phyloP scores from a whole-genome alignment of 2,113 vertebrate species.

The Delphinus delphis region DNA sequence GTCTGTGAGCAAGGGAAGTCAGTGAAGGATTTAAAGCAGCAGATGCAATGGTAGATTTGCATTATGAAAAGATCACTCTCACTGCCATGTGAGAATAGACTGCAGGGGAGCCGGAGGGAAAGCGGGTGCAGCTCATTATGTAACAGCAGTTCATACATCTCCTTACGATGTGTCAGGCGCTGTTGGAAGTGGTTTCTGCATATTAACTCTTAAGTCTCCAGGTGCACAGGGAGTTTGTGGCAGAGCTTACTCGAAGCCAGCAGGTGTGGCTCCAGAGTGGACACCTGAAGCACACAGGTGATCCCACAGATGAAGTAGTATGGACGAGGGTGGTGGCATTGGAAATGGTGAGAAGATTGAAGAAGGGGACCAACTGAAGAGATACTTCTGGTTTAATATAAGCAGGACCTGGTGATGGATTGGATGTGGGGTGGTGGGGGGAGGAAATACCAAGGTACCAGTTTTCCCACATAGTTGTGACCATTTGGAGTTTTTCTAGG shows the following conservation, averaged over 20 bases:
- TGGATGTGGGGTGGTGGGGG: not conserved
- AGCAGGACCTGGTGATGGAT: not conserved
- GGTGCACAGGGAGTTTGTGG: not conserved
- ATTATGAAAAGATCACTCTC: constrained; percentile 59
- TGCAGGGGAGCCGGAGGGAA: constrained; percentile 54
- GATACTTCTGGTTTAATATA: not conserved
- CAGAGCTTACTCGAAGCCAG: not conserved
- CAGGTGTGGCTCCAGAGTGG: not conserved
- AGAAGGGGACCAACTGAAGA: not conserved
- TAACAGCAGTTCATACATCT: constrained; percentile 43
- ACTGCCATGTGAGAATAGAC: constrained; percentile 56
- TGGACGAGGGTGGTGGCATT: not conserved
- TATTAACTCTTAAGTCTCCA: not conserved
- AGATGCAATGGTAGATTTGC: constrained; percentile 59
- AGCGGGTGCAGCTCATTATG: constrained; percentile 39
- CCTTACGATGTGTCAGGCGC: not conserved
- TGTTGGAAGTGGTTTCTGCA: not conserved
- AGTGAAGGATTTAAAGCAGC: constrained; percentile 53
- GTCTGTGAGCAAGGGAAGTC: constrained; percentile 10
- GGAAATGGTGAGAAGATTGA: not conserved
- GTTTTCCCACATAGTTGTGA: not conserved
- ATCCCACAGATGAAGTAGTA: not conserved
- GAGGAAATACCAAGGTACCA: not conserved
- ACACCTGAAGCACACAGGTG: not conserved
- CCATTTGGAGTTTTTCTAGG: not conserved